These are phyloP conservation scores for Monopterus albus DNA, from an alignment of 2,113 vertebrate genomes.

Conservation along the genomic window DNA sequence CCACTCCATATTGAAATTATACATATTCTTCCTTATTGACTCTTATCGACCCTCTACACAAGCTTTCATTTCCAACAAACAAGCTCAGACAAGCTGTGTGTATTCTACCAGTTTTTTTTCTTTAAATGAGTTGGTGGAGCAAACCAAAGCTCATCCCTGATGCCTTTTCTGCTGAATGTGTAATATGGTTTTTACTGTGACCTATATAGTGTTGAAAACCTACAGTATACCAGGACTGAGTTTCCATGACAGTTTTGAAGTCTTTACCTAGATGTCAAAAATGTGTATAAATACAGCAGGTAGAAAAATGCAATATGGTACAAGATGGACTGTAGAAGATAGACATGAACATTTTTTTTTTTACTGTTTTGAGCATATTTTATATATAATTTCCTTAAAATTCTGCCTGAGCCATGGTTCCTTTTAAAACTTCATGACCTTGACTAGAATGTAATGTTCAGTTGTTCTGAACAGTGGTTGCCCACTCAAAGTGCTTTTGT, in stretches of 20 bases:
- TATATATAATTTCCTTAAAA: too few species aligned
- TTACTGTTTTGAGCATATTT: too few species aligned
- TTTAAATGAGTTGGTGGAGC: background rate
- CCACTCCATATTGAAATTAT: background rate
- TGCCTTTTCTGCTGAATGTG: background rate
- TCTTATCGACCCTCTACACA: constrained; percentile 9
- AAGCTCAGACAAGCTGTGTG: constrained; percentile 19
- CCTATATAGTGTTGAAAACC: constrained; percentile 4
- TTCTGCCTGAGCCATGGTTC: too few species aligned
- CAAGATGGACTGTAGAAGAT: background rate
- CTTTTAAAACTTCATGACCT: background rate
- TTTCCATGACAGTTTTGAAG: constrained; percentile 9
- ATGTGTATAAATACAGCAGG: background rate
- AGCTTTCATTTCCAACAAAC: constrained; percentile 13
- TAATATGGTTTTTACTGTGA: background rate
- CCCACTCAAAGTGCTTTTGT: constrained; percentile 11
- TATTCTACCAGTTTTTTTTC: background rate
- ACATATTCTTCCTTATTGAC: constrained; percentile 18
- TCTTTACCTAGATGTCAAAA: background rate
- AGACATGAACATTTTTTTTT: too few species aligned
- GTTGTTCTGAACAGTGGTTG: background rate
- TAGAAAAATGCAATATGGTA: too few species aligned
- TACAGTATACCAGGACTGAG: background rate
- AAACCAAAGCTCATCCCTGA: background rate
- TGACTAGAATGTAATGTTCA: background rate